These are phyloP conservation scores for Cyclina sinensis DNA, from an alignment of 1,140 invertebrate species.

Conservation along the genomic window DNA sequence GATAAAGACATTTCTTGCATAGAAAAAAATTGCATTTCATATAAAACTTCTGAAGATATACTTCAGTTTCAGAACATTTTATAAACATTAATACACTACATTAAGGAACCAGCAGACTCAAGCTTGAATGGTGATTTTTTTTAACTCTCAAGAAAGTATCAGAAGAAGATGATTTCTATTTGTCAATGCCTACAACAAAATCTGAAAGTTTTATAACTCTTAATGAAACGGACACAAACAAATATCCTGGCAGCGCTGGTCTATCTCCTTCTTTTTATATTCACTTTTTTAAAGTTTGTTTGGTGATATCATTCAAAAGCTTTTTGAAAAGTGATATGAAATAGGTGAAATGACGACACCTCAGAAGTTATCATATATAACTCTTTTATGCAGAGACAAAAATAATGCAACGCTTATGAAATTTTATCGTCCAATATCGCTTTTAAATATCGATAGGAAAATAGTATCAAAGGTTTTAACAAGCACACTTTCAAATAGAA, in stretches of 20 bases:
- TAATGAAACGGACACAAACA: constrained; percentile 63
- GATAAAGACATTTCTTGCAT: constrained; percentile 65
- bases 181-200: constrained; percentile 55
- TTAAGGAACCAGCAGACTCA: constrained; percentile 61
- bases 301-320: constrained; percentile 54
- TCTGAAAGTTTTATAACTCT: constrained; percentile 51
- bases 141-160: constrained; percentile 63
- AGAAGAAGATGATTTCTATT: neutral
- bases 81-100: constrained; percentile 69
- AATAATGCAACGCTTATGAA: constrained; percentile 61
- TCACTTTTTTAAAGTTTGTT: constrained; percentile 68
- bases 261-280: constrained; percentile 71
- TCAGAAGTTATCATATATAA: constrained; percentile 60
- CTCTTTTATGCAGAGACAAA: constrained; percentile 52
- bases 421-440: constrained; percentile 55
- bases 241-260: constrained; percentile 72
- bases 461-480: constrained; percentile 71
- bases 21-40: constrained; percentile 6
- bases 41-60: constrained; percentile 57
- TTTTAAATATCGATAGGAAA: constrained; percentile 55
- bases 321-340: constrained; percentile 64
- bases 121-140: constrained; percentile 50
- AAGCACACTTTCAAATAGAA: constrained; percentile 54
- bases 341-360: constrained; percentile 50
- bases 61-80: constrained; percentile 68